Evolutionary conservation across 2,797 vertebrate genomes (phyloP).

Genomic region (Pipistrellus kuhlii): DNA sequence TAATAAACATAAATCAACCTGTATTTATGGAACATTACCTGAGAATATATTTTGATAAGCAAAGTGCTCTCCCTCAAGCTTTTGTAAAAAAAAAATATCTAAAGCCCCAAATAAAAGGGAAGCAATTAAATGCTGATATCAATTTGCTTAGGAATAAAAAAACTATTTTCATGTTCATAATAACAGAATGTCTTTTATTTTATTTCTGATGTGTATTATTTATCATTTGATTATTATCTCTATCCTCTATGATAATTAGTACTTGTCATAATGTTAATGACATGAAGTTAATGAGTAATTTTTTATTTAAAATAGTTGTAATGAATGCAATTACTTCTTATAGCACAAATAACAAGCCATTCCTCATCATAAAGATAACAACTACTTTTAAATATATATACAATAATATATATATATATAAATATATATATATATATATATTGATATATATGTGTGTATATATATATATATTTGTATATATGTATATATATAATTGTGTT

Average conservation of each 20-base stretch:
- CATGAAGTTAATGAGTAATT: conserved; percentile 5
- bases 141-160: not conserved
- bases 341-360: not conserved
- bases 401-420: not conserved
- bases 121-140: not conserved
- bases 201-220: not conserved
- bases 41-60: conserved; percentile 37
- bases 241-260: not conserved
- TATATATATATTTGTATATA: not conserved
- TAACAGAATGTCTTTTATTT: not conserved
- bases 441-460: not conserved
- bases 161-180: not conserved
- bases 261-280: not conserved
- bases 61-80: not conserved
- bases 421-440: no score
- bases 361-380: not conserved
- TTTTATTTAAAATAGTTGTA: not conserved
- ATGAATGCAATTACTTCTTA: not conserved
- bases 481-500: no score
- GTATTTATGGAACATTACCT: not conserved
- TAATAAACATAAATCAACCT: conserved; percentile 64
- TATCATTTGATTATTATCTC: not conserved
- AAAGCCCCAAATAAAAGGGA: not conserved
- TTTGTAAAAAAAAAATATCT: conserved; percentile 42
- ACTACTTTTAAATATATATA: not conserved